Evolutionary conservation across 2,797 vertebrate genomes (phyloP), one percentile per base, ranked within the genome.

Genomic region (Capromys pilorides): DNA sequence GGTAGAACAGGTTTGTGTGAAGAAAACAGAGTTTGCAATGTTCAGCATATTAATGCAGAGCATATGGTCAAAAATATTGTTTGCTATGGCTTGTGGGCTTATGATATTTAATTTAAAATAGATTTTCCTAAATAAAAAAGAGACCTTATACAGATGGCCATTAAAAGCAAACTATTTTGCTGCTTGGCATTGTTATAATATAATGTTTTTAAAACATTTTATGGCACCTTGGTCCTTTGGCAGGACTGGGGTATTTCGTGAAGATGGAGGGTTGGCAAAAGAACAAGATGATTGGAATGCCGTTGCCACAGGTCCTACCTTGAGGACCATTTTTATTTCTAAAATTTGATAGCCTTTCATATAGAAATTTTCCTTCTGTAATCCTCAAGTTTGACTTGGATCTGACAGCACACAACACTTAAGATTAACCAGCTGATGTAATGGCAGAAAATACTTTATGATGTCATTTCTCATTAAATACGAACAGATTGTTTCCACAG

Each of bases 91-190:
- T 98, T 90, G 91, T 98, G 98, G 98, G 97, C 97, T 98, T 98
- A 98, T 98, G 98, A 98, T 98, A 97, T 98, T 98, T 98, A 98
- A 98, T 98, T 98, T 98, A 98, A 98, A 98, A 98, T 98, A 98
- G 97, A 98, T 98, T 98, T 98, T 98, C 98, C 98, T 98, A 98
- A 98, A 98, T 98, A 98, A 98, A 98, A 98, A 98, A 97, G 96
- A 97, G 98, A 96, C 97, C 98, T 98, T 98, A 97, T 97, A 97
- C 97, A 97, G 93, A 97, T 91, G 96, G 97, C 88, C 93, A 95
- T 98, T 98, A 98, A 98, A 98, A 97, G 84, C 94, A 96, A 97
- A 96, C 97, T 97, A 57, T 98, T 97, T 96, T 94, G 94, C 97
- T 98, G 98, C 97, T 97, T 92, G 0, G 96, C 98, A 97, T 98